Conservation (phyloP, 2,888 invertebrate genomes). For the Drosophila ezoana region DNA sequence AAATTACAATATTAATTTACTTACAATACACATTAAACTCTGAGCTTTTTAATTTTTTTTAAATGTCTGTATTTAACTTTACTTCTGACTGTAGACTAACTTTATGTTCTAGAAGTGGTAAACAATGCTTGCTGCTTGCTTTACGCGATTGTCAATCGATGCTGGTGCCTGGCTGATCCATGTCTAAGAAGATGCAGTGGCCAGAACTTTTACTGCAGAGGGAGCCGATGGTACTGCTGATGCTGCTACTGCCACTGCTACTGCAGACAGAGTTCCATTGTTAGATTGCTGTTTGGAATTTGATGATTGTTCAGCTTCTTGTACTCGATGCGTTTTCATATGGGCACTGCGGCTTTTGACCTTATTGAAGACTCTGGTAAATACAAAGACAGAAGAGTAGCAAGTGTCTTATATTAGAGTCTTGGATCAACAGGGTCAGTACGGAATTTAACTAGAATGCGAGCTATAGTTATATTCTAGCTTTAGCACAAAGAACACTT, state of each 20-base stretch:
- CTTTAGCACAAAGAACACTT: slow-evolving; percentile 39
- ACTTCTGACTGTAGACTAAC: slow-evolving; percentile 34
- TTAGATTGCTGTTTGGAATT: slow-evolving; percentile 46
- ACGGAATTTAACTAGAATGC: slow-evolving; percentile 13
- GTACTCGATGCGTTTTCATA: slow-evolving; percentile 99
- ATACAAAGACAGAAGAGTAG: slow-evolving; percentile 7
- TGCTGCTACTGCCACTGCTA: slow-evolving; percentile 20
- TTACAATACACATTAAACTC: slow-evolving; percentile 33
- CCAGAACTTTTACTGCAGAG: slow-evolving; percentile 19
- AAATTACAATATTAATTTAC: slow-evolving; percentile 42
- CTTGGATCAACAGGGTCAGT: not conserved
- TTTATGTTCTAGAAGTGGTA: slow-evolving; percentile 59
- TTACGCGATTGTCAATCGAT: slow-evolving; percentile 76
- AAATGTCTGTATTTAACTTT: not conserved
- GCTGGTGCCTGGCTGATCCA: slow-evolving; percentile 21
- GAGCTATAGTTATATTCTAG: slow-evolving; percentile 31
- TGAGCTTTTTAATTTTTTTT: not conserved
- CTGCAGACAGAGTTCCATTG: slow-evolving; percentile 22
- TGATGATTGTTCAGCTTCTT: slow-evolving; percentile 89
- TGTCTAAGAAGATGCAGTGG: slow-evolving; percentile 42
- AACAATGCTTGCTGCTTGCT: slow-evolving; percentile 71
- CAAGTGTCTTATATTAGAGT: slow-evolving; percentile 42
- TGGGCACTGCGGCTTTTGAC: slow-evolving; percentile 99
- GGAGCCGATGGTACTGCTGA: slow-evolving; percentile 32
- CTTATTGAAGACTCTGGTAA: slow-evolving; percentile 96